These are phyloP conservation scores for Halyomorpha halys DNA, from an alignment of 1,140 invertebrate species.

Conservation along the genomic window DNA sequence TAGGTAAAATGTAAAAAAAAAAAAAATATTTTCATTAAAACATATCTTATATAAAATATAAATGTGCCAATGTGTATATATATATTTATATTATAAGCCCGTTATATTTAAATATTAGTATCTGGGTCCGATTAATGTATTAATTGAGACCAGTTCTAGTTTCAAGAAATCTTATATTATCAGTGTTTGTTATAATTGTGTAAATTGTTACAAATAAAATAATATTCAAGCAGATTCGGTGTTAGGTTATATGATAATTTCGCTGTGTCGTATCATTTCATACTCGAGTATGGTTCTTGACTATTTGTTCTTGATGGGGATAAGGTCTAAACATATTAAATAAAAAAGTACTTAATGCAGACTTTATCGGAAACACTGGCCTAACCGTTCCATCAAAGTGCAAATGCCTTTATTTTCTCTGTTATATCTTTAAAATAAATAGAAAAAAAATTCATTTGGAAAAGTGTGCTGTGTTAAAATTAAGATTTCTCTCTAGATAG, in stretches of 20 bases:
- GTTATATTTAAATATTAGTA: conserved; percentile 22
- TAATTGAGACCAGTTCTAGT: conserved; percentile 24
- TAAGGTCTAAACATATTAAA: conserved; percentile 17
- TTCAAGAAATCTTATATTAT: conserved; percentile 19
- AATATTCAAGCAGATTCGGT: conserved; percentile 13
- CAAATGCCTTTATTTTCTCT: conserved; percentile 25
- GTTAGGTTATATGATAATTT: conserved; percentile 12
- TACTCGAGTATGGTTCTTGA: conserved; percentile 7
- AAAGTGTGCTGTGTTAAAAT: conserved; percentile 28
- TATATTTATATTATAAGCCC: conserved; percentile 22
- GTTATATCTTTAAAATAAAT: conserved; percentile 15
- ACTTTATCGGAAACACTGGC: conserved; percentile 22
- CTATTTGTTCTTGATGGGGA: conserved; percentile 20
- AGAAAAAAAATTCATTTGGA: conserved; percentile 21
- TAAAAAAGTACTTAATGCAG: conserved; percentile 18
- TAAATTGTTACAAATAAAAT: conserved; percentile 12
- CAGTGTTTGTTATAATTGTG: conserved; percentile 19
- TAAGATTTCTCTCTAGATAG: conserved; percentile 26
- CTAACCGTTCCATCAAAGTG: conserved; percentile 26
- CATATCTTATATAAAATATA: conserved; percentile 27
- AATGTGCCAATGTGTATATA: conserved; percentile 28
- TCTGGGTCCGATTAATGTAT: conserved; percentile 13
- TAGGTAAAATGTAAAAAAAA: conserved; percentile 27
- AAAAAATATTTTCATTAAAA: conserved; percentile 29
- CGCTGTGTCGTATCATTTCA: conserved; percentile 11